Evolutionary conservation across 37 sponge, comb jelly and placozoan species (phyloP).

Genomic region (Beroe ovata): DNA sequence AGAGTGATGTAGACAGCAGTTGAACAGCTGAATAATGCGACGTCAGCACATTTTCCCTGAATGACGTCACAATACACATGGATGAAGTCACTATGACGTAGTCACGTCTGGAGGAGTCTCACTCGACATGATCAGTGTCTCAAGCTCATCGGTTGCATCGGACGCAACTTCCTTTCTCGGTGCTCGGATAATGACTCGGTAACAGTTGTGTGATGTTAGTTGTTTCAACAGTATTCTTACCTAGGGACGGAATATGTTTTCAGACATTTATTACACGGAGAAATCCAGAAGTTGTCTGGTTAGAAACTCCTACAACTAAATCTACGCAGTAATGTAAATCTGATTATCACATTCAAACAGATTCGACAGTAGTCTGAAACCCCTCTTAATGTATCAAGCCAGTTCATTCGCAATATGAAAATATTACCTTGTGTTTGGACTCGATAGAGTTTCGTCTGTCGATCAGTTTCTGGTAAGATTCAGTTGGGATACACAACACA

Average conservation of each 20-base stretch:
- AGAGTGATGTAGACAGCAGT: background rate
- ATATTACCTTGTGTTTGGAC: conserved; percentile 49
- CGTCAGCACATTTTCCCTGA: background rate
- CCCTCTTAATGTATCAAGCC: no score
- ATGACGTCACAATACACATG: conserved; percentile 40
- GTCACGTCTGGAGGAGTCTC: background rate
- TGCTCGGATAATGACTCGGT: conserved; percentile 41
- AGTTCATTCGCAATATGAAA: background rate
- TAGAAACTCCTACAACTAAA: no score
- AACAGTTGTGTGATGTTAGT: background rate
- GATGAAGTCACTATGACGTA: background rate
- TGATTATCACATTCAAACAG: no score
- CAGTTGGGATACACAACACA: conserved; percentile 39
- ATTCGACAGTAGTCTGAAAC: no score
- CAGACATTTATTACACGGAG: no score
- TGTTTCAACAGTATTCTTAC: conserved; percentile 52
- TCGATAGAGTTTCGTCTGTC: conserved; percentile 29
- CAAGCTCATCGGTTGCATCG: conserved; percentile 54
- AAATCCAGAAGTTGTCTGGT: no score
- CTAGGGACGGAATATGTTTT: background rate
- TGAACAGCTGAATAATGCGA: conserved; percentile 20
- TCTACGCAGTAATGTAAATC: no score
- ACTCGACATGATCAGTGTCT: conserved; percentile 21
- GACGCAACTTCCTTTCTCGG: background rate
- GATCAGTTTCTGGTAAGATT: background rate